A percentile compares a stretch with the other conserved stretches of the same genome.
phyloP scores from a whole-genome alignment of 1,140 invertebrate genomes.

The Dufourea novaeangliae region DNA sequence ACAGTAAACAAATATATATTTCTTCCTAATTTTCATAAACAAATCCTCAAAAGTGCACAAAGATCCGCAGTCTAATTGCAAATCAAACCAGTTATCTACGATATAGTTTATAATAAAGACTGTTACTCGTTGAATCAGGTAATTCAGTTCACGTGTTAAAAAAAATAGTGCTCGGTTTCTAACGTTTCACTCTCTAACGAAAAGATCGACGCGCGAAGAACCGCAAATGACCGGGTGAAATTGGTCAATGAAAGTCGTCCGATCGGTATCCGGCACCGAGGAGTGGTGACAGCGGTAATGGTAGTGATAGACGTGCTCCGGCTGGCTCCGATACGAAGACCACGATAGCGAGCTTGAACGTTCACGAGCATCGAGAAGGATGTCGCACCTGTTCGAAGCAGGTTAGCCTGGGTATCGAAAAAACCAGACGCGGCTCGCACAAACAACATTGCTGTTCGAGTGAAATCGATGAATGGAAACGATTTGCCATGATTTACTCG shows the following conservation, averaged over 20 bases:
- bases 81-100: no score
- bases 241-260: constrained; percentile 59
- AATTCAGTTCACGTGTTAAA: no score
- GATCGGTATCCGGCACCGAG: constrained; percentile 24
- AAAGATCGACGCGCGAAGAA: not conserved
- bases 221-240: constrained; percentile 44
- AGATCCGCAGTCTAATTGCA: no score
- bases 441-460: constrained; percentile 40
- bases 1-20: no score
- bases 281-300: constrained; percentile 20
- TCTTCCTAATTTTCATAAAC: no score
- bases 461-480: constrained; percentile 63
- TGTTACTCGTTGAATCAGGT: no score
- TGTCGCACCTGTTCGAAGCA: constrained; percentile 59
- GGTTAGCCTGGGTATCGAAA: constrained; percentile 42
- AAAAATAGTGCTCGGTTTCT: not conserved
- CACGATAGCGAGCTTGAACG: constrained; percentile 40
- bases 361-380: constrained; percentile 43
- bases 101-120: no score
- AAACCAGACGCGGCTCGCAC: constrained; percentile 47
- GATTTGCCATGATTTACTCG: not conserved
- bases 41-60: no score
- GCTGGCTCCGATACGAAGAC: constrained; percentile 35
- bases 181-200: not conserved
- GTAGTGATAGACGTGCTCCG: constrained; percentile 49